Percentiles rank a stretch among this genome's conserved stretches.
Evolutionary conservation across 2,113 vertebrate genomes (phyloP).

Genomic region (Coptodon bakossiorum): DNA sequence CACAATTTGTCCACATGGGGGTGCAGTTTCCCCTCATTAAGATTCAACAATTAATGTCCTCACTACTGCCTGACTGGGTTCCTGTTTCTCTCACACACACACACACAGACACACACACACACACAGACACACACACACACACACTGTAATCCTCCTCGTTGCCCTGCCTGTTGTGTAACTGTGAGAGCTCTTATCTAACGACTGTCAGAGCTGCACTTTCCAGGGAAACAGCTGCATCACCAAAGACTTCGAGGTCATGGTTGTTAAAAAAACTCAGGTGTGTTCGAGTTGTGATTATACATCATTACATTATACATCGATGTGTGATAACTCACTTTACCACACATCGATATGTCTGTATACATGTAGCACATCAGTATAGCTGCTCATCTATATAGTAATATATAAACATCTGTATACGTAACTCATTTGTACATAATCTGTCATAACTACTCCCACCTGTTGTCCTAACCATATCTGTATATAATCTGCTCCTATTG

Average conservation of each 20-base stretch:
- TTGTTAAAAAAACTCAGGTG: background rate
- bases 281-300: background rate
- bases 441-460: too few relatives aligned
- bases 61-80: background rate
- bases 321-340: background rate
- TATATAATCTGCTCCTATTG: background rate
- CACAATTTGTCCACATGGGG: background rate
- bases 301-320: rapidly evolving
- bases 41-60: background rate
- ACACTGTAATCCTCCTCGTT: background rate
- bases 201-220: background rate
- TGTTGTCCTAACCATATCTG: too few relatives aligned
- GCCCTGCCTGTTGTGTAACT: background rate
- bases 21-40: background rate
- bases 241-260: background rate
- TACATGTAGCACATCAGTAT: background rate
- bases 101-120: rapidly evolving
- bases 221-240: background rate
- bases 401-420: background rate
- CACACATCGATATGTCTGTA: background rate
- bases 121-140: background rate
- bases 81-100: background rate
- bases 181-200: background rate
- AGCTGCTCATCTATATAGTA: background rate
- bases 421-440: too few relatives aligned